phyloP scores from a whole-genome alignment of 2,797 vertebrate species.

The Arctocebus calabarensis region DNA sequence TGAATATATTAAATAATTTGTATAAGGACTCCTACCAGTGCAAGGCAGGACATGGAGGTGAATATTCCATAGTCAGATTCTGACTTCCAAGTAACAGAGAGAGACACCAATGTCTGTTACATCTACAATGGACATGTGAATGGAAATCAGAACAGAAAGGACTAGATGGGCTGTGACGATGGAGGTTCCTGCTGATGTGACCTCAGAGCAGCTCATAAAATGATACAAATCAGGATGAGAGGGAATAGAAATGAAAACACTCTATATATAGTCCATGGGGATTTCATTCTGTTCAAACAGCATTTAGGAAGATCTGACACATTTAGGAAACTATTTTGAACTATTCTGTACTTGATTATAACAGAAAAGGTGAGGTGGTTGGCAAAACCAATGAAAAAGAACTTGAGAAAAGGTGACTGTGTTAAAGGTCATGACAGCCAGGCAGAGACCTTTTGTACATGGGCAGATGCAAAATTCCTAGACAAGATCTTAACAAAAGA shows the following conservation, averaged over 20 bases:
- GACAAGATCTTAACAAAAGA: no score
- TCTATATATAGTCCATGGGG: not conserved
- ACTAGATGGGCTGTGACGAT: not conserved
- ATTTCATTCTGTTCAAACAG: not conserved
- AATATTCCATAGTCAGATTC: not conserved
- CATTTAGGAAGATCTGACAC: no score
- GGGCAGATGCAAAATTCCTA: no score
- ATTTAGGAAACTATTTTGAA: not conserved
- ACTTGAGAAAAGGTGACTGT: not conserved
- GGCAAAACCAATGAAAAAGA: not conserved
- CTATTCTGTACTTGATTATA: not conserved
- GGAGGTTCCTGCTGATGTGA: not conserved
- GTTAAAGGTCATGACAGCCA: not conserved
- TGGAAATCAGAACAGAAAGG: not conserved
- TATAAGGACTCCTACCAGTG: not conserved
- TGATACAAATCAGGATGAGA: not conserved
- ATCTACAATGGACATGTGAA: not conserved
- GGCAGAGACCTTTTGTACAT: not conserved
- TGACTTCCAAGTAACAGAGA: not conserved
- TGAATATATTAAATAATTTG: not conserved
- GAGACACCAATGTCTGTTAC: not conserved
- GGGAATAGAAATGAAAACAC: not conserved
- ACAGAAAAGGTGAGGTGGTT: not conserved
- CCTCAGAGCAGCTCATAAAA: not conserved
- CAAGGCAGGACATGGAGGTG: not conserved